Conservation (phyloP, 2,113 vertebrate genomes). For the Probosciger aterrimus region DNA sequence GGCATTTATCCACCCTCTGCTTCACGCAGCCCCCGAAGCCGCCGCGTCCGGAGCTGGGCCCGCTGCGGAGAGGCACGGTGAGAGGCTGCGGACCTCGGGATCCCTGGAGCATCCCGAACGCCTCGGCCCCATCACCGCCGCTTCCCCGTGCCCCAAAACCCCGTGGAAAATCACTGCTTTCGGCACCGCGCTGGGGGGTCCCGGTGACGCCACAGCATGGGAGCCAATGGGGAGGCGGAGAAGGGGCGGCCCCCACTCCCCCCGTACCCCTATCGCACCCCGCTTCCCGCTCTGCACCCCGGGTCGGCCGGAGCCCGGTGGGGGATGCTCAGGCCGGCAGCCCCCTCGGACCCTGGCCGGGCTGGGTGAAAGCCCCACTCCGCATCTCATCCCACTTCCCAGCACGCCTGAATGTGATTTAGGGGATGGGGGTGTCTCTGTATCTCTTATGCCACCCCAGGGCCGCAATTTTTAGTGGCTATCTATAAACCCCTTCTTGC, state of each 20-base stretch:
- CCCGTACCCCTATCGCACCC: neutral
- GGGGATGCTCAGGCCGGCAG: neutral
- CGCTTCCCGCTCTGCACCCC: neutral
- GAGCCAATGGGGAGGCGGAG: neutral
- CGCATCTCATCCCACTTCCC: neutral
- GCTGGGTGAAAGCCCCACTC: neutral
- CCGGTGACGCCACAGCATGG: neutral
- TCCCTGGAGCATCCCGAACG: neutral
- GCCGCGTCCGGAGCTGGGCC: neutral
- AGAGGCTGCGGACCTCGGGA: neutral
- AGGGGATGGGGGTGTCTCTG: rapidly evolving
- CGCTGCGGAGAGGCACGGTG: neutral
- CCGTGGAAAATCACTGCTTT: neutral
- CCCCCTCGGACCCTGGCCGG: neutral
- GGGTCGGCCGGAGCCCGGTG: neutral
- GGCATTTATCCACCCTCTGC: neutral
- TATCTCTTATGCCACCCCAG: neutral
- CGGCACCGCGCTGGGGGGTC: neutral
- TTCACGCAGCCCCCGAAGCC: neutral
- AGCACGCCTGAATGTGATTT: neutral
- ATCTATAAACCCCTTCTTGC: neutral
- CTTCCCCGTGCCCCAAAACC: neutral
- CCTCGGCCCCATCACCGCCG: neutral
- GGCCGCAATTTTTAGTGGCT: neutral
- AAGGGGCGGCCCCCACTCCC: neutral